Percentiles rank a stretch among this genome's conserved stretches.
Evolutionary conservation across 2,888 invertebrate genomes (phyloP).

Genomic region (Lucinisca nassula): DNA sequence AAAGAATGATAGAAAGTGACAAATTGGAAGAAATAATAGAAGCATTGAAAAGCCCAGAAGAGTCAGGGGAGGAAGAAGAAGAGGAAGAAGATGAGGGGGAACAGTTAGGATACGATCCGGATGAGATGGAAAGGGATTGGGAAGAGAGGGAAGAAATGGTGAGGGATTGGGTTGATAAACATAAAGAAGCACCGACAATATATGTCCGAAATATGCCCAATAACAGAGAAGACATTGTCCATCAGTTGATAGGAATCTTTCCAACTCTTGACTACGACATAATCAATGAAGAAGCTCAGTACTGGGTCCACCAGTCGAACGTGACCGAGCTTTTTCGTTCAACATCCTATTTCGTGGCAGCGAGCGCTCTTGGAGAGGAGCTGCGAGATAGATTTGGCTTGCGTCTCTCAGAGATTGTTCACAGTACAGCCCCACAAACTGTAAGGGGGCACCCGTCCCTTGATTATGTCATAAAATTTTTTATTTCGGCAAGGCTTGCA

Average conservation of each 20-base stretch:
- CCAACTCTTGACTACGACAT: background rate
- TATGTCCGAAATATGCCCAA: background rate
- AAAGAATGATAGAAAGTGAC: background rate
- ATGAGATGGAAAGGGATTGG: background rate
- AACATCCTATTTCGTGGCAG: background rate
- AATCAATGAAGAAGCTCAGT: background rate
- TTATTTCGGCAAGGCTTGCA: background rate
- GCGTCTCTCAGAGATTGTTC: background rate
- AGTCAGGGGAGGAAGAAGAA: no score
- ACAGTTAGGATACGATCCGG: background rate
- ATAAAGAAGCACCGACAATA: background rate
- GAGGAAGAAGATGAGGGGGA: no score
- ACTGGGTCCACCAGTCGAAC: background rate
- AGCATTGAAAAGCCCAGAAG: background rate
- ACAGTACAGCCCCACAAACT: background rate
- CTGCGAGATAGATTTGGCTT: background rate
- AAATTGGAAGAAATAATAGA: background rate
- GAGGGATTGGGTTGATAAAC: background rate
- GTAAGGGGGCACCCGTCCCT: background rate
- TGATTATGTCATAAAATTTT: background rate
- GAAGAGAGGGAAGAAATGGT: background rate
- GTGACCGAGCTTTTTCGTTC: background rate
- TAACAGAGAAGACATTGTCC: background rate
- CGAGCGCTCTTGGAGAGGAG: background rate
- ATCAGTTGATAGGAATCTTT: background rate